Base-by-base conservation (phyloP, 2,113 vertebrate genomes). In the Phoenicopterus ruber region DNA sequence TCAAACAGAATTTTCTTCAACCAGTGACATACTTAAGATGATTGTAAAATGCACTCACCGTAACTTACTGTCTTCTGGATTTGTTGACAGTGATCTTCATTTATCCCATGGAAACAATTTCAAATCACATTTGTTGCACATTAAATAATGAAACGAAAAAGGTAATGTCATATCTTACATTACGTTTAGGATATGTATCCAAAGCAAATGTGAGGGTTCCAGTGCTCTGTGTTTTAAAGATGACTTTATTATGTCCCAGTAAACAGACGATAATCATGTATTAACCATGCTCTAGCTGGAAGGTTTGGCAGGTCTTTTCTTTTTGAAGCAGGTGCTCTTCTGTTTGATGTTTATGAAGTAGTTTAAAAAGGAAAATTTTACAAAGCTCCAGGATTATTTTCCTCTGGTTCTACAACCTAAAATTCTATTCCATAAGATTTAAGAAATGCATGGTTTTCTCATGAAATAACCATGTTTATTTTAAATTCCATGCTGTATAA, bases 161-260 rank as follows among this genome's bases (percentile, higher is more conserved):
- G 74, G 57, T 66, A 86, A 88, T 72, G 78, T 81, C 47, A 36
- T 50, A 8, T 63, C 20, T 81, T 76, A 59, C 20, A 13, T 49
- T 38, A 42, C 90, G 65, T 82, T 96, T 86, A 57, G 85, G 83
- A 73, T 91, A 95, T 10, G 28, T 95, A 93, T 95, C 95, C 94
- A 97, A 97, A 98, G 74, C 77, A 97, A 97, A 98, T 92, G 69
- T 7, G 17, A 94, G 57, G 11, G 94, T 94, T 97, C 73, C 42
- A 93, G 14, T 88, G 29, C 76, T 86, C 93, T 96, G 61, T 94
- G 52, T 65, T 95, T 97, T 97, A 92, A 61, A 93, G 91, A 90
- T 88, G 46, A 63, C 59, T 94, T 91, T 92, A 54, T 90, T 76
- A 59, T 59, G 86, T 85, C 50, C 29, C 15, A 40, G 49, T 82